Conservation (phyloP, 2,888 invertebrate genomes). For the Sericinus montela region DNA sequence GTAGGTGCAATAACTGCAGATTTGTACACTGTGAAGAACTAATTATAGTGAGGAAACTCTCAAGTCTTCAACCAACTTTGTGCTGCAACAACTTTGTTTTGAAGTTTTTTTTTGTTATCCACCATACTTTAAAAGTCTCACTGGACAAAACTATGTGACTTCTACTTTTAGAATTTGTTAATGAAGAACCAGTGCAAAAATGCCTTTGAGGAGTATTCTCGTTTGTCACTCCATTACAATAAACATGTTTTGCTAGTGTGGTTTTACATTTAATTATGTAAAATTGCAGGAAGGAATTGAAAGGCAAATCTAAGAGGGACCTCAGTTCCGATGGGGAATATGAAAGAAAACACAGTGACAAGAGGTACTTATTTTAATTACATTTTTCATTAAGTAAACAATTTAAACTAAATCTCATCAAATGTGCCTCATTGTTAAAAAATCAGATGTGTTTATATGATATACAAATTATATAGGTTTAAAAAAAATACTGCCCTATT, state of each 20-base stretch:
- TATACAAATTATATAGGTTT: background rate
- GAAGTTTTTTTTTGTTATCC: too few species aligned
- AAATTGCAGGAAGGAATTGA: conserved; percentile 67
- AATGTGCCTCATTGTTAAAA: background rate
- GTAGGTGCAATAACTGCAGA: too few species aligned
- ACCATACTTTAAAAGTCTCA: too few species aligned
- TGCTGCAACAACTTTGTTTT: too few species aligned
- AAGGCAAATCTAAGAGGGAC: conserved; percentile 70
- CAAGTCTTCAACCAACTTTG: too few species aligned
- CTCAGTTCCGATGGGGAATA: conserved; percentile 73
- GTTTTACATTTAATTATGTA: conserved; percentile 3
- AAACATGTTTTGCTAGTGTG: background rate
- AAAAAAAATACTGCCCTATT: background rate
- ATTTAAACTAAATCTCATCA: background rate
- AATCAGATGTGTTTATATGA: background rate
- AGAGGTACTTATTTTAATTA: conserved; percentile 47
- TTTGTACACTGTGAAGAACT: too few species aligned
- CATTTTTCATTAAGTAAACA: background rate
- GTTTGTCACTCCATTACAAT: too few species aligned
- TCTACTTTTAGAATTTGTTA: too few species aligned
- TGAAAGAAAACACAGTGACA: conserved; percentile 71
- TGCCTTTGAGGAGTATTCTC: too few species aligned
- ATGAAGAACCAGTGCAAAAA: too few species aligned
- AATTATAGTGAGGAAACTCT: too few species aligned
- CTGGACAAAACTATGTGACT: too few species aligned